Conservation (phyloP, 2,113 vertebrate genomes). For the Microtus pennsylvanicus region DNA sequence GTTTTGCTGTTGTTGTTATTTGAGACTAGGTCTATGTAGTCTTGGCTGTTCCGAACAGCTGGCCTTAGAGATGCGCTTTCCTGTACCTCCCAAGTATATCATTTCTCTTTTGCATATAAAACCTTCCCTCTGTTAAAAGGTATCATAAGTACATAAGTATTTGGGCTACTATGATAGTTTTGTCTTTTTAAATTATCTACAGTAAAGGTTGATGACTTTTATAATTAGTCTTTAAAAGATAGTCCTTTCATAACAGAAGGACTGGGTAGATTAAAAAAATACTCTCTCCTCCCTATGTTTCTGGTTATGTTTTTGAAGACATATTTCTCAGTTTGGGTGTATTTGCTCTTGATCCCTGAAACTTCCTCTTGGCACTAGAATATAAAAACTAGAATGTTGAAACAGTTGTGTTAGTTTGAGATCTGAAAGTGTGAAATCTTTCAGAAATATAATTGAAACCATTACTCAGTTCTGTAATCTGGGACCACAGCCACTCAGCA, state of each 20-base stretch:
- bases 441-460: conserved; percentile 51
- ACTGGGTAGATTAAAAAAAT: conserved; percentile 32
- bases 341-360: conserved; percentile 41
- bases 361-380: conserved; percentile 65
- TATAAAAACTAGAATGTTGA: conserved; percentile 64
- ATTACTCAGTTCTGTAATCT: conserved; percentile 53
- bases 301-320: conserved; percentile 45
- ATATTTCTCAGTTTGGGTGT: conserved; percentile 64
- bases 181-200: conserved; percentile 29
- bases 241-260: conserved; percentile 55
- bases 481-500: conserved; percentile 7
- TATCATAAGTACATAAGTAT: conserved; percentile 27
- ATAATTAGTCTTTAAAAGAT: conserved; percentile 52
- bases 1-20: neutral
- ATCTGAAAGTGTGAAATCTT: conserved; percentile 61
- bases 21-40: neutral
- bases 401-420: conserved; percentile 44
- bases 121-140: neutral
- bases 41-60: neutral
- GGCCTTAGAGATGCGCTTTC: neutral
- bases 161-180: conserved; percentile 43
- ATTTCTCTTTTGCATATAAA: neutral
- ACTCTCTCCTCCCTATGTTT: conserved; percentile 9
- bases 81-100: neutral
- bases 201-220: conserved; percentile 30